Conservation (phyloP, 2,797 vertebrate species). For the Pampus argenteus region DNA sequence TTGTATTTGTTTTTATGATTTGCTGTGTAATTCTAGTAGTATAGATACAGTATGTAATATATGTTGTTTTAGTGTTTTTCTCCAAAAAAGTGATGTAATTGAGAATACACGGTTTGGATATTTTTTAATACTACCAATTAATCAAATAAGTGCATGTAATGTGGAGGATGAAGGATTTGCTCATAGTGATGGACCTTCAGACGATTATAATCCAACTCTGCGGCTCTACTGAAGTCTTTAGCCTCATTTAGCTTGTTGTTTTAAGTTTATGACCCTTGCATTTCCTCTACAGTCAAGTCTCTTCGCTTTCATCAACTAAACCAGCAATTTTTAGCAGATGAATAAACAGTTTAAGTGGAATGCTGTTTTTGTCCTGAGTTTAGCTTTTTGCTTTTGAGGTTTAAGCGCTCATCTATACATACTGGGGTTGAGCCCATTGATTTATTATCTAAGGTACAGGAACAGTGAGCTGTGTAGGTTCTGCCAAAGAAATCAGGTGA, state of each 20-base stretch:
- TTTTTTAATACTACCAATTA: neutral
- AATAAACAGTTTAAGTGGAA: neutral
- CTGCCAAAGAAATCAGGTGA: neutral
- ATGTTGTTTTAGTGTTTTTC: neutral
- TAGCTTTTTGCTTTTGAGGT: neutral
- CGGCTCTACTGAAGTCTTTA: neutral
- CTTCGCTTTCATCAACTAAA: conserved; percentile 1
- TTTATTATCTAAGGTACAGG: neutral
- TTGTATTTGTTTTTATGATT: conserved; percentile 21
- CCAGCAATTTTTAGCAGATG: neutral
- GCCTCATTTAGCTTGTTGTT: neutral
- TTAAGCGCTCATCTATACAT: neutral
- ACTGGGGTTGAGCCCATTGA: neutral
- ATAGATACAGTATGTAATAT: neutral
- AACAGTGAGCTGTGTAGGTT: neutral
- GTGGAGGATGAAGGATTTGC: no score
- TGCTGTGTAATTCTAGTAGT: neutral
- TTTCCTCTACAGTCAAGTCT: neutral
- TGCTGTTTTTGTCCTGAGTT: no score
- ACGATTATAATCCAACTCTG: neutral
- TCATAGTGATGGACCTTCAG: neutral
- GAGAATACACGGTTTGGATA: neutral
- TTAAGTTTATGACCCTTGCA: neutral
- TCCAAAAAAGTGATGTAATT: neutral
- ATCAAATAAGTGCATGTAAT: neutral